Base-by-base conservation (phyloP, 2,888 invertebrate species). In the Helobdella robusta region DNA sequence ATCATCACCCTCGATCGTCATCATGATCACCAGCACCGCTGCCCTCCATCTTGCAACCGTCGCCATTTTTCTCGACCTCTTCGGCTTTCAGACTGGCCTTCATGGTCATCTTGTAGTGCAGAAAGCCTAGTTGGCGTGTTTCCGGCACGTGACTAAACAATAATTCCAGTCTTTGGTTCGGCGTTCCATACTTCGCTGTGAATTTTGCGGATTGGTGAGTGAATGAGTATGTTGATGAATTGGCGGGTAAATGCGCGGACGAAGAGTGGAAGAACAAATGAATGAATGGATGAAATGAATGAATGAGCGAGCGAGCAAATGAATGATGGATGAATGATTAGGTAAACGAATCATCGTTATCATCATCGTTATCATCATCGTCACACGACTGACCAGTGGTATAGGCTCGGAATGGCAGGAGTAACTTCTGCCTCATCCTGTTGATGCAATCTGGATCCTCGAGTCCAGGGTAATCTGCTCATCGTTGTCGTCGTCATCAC, bases 181-280 rank as follows among this genome's bases (percentile, higher is more conserved):
- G 69, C 20, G 68, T 67, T 8, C 70, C 70, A 60, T 64, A 68
- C 54, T 70, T 70, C 5, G 69, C 70, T 70, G 68, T n/a, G n/a
- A n/a, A n/a, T n/a, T n/a, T n/a, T n/a, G n/a, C n/a, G n/a, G n/a
- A n/a, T n/a, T n/a, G n/a, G n/a, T n/a, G n/a, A n/a, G n/a, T n/a
- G n/a, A n/a, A n/a, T n/a, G n/a, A n/a, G n/a, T n/a, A n/a, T n/a
- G n/a, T n/a, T n/a, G n/a, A n/a, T n/a, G n/a, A n/a, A n/a, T n/a
- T n/a, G n/a, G n/a, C n/a, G n/a, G n/a, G n/a, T n/a, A n/a, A n/a
- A n/a, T n/a, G n/a, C n/a, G n/a, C n/a, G n/a, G n/a, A n/a, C n/a
- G n/a, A n/a, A n/a, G n/a, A n/a, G n/a, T n/a, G n/a, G n/a, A n/a
- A n/a, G n/a, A n/a, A n/a, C n/a, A n/a, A n/a, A n/a, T n/a, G n/a